These are phyloP conservation scores for Drosophila demipolita DNA, from an alignment of 2,888 invertebrate species.

Conservation along the genomic window DNA sequence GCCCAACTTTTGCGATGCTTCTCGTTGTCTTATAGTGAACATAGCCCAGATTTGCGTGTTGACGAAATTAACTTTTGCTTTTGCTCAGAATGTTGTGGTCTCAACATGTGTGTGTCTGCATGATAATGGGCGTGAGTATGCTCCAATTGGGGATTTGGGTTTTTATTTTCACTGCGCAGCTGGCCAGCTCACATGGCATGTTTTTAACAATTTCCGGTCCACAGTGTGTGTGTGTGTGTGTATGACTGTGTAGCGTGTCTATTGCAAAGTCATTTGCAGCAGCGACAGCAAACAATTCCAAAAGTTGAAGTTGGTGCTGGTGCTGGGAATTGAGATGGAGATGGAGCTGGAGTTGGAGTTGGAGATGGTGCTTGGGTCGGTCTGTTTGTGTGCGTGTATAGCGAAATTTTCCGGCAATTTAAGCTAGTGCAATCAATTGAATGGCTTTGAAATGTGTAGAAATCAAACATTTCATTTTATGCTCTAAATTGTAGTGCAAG, in stretches of 20 bases:
- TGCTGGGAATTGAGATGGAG: neutral
- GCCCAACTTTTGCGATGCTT: neutral
- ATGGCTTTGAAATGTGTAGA: constrained; percentile 49
- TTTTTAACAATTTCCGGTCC: constrained; percentile 39
- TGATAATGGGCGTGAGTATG: constrained; percentile 40
- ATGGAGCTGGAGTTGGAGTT: neutral
- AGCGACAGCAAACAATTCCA: constrained; percentile 37
- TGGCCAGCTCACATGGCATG: constrained; percentile 33
- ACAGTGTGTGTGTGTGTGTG: constrained; percentile 37
- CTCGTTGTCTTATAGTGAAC: neutral
- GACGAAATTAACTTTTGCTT: constrained; percentile 15
- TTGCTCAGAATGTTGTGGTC: constrained; percentile 33
- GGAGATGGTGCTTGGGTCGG: constrained; percentile 29
- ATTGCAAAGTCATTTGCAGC: constrained; percentile 47
- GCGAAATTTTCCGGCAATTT: constrained; percentile 77
- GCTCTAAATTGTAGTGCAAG: constrained; percentile 77
- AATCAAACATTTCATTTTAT: constrained; percentile 71
- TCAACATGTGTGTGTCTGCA: constrained; percentile 5
- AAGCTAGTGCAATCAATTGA: constrained; percentile 58
- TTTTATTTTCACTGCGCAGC: constrained; percentile 30
- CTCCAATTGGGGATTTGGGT: constrained; percentile 50
- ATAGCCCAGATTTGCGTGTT: constrained; percentile 11
- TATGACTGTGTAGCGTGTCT: constrained; percentile 59
- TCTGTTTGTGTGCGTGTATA: constrained; percentile 25
- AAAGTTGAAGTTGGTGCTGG: neutral